These are phyloP conservation scores for Sciaenops ocellatus DNA, from an alignment of 2,797 vertebrate genomes.

Conservation along the genomic window DNA sequence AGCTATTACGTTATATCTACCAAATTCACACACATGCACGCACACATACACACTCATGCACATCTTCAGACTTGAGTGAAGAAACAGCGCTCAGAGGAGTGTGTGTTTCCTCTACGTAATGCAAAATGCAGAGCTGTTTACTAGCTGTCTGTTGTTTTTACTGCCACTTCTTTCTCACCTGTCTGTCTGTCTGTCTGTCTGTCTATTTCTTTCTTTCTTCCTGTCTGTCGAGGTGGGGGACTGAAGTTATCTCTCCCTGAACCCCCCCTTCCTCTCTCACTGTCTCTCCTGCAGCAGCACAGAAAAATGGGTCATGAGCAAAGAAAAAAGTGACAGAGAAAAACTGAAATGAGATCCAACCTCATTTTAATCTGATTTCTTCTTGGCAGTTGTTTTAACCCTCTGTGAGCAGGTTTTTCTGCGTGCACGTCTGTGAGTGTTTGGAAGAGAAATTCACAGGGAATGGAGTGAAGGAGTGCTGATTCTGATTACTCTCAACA, in stretches of 20 bases:
- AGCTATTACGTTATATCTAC: conserved; percentile 40
- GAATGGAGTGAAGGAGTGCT: conserved; percentile 28
- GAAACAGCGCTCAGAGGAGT: conserved; percentile 47
- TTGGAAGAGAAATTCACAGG: conserved; percentile 28
- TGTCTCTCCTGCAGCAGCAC: conserved; percentile 62
- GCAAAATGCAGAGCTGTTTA: conserved; percentile 62
- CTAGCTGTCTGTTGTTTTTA: conserved; percentile 40
- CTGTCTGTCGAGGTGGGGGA: conserved; percentile 57
- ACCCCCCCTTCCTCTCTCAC: conserved; percentile 27
- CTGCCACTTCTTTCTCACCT: conserved; percentile 24
- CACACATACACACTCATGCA: conserved; percentile 26
- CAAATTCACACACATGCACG: conserved; percentile 5
- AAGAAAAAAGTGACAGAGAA: conserved; percentile 76
- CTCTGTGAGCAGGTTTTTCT: conserved; percentile 49
- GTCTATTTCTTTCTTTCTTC: conserved; percentile 28
- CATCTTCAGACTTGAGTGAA: conserved; percentile 57
- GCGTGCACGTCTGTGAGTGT: not conserved
- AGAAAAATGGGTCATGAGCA: conserved; percentile 84
- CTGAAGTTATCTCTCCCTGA: conserved; percentile 62
- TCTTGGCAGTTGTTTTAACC: conserved; percentile 77
- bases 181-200: conserved; percentile 54
- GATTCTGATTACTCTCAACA: conserved; percentile 30
- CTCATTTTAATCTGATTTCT: conserved; percentile 81
- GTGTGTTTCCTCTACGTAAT: conserved; percentile 55
- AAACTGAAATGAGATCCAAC: conserved; percentile 79